Evolutionary conservation across 1,140 invertebrate species (phyloP).

Genomic region (Musca vetustissima): DNA sequence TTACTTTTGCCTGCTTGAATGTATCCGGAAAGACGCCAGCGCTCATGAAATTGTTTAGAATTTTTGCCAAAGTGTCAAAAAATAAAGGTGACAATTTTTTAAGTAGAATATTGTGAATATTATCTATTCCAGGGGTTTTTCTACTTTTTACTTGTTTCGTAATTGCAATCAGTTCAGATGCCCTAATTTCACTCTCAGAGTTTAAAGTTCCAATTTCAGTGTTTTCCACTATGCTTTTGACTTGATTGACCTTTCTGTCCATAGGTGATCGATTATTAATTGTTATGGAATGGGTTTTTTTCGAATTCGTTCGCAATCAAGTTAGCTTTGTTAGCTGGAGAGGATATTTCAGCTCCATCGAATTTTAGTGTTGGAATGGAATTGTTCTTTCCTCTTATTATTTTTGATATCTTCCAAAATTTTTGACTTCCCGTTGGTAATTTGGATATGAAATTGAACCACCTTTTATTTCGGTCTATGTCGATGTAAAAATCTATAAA

Average conservation of each 20-base stretch:
- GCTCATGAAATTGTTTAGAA: too few relatives aligned
- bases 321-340: neutral
- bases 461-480: neutral
- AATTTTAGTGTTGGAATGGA: neutral
- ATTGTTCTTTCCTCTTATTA: neutral
- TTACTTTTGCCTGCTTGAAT: neutral
- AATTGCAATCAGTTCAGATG: neutral
- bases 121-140: neutral
- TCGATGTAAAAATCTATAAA: neutral
- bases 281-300: neutral
- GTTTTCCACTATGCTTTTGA: neutral
- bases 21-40: neutral
- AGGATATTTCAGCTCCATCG: neutral
- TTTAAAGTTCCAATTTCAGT: neutral
- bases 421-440: neutral
- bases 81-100: too few relatives aligned
- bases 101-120: neutral
- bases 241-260: neutral
- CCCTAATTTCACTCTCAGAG: neutral
- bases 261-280: neutral
- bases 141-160: neutral
- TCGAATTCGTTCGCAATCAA: neutral
- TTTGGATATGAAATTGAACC: neutral
- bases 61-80: too few relatives aligned
- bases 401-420: neutral